Evolutionary conservation across 2,888 invertebrate genomes (phyloP), one percentile per base, ranked within the genome.

Genomic region (Tachina grossa): DNA sequence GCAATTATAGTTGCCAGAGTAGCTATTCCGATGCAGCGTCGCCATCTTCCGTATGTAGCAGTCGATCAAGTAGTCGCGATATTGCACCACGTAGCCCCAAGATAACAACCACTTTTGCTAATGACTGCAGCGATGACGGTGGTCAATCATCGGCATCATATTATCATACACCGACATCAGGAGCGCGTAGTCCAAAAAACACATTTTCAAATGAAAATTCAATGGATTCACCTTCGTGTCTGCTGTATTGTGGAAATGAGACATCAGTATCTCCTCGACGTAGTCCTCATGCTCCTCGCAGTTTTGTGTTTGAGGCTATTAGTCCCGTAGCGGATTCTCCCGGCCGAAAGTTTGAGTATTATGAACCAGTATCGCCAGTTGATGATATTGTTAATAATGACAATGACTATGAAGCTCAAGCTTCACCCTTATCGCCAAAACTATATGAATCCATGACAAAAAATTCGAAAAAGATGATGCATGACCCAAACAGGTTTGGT

Each of bases 281-380:
- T 4, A 95, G 95, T 84, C 95, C 95, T 0, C 94, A 94, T 87
- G 94, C 94, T 53, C 94, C 95, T 0, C 93, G 94, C 47, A 94
- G 94, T 88, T 95, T 95, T 85, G 94, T 94, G 59, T 95, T 95
- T 88, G 94, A 93, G 87, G 92, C 93, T 6, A 91, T 92, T 19
- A 92, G 92, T 86, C 92, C 92, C 0, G 87, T 88, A n/a, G 66
- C 87, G 1, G 89, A 89, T 57, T 85, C 86, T 0, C 78, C 88
- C 1, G 84, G 87, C 22, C 89, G 90, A 69, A 92, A 92, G 86
- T 92, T 93, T 71, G 92, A 93, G 72, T 92, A 92, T 83, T 92
- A 92, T 74, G 92, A 92, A 45, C 92, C 92, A 9, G 88, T 91
- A 39, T 91, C 92, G 1, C 92, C 92, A 11, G 92, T 92, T 9